Percentiles rank a stretch among this genome's conserved stretches.
Evolutionary conservation across 2,888 invertebrate genomes (phyloP).

Genomic region (Thymelicus sylvestris): DNA sequence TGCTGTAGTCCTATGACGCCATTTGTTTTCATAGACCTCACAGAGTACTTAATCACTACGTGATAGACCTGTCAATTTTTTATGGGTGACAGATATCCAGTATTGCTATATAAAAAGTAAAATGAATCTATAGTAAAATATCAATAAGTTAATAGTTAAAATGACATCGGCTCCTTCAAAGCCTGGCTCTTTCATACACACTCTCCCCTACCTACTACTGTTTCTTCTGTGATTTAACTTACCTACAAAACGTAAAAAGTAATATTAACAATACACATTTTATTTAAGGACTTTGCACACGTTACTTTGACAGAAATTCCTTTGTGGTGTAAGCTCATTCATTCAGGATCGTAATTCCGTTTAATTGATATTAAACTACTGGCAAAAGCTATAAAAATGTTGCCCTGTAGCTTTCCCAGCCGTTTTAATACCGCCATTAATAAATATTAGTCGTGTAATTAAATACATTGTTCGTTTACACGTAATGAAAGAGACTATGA

Average conservation of each 20-base stretch:
- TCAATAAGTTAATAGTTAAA: too few relatives aligned
- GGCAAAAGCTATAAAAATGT: constrained; percentile 18
- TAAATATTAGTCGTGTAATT: constrained; percentile 6
- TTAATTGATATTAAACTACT: constrained; percentile 28
- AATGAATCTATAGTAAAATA: too few relatives aligned
- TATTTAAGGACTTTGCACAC: constrained; percentile 10
- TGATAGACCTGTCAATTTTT: too few relatives aligned
- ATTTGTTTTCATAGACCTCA: too few relatives aligned
- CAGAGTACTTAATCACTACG: too few relatives aligned
- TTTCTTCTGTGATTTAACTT: too few relatives aligned
- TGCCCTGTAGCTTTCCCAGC: constrained; percentile 10
- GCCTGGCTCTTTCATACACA: too few relatives aligned
- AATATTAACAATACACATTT: background rate
- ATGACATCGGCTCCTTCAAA: too few relatives aligned
- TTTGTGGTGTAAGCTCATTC: constrained; percentile 2
- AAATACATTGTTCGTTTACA: constrained; percentile 2
- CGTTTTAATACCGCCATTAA: constrained; percentile 4
- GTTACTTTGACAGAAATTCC: constrained; percentile 12
- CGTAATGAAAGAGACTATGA: background rate
- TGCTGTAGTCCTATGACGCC: too few relatives aligned
- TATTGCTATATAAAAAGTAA: too few relatives aligned
- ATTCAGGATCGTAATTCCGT: constrained; percentile 15
- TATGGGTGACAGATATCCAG: too few relatives aligned
- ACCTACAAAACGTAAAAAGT: constrained; percentile 9
- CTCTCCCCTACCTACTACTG: too few relatives aligned